These are phyloP conservation scores for Ormia ochracea DNA, from an alignment of 2,888 invertebrate genomes.

Conservation along the genomic window DNA sequence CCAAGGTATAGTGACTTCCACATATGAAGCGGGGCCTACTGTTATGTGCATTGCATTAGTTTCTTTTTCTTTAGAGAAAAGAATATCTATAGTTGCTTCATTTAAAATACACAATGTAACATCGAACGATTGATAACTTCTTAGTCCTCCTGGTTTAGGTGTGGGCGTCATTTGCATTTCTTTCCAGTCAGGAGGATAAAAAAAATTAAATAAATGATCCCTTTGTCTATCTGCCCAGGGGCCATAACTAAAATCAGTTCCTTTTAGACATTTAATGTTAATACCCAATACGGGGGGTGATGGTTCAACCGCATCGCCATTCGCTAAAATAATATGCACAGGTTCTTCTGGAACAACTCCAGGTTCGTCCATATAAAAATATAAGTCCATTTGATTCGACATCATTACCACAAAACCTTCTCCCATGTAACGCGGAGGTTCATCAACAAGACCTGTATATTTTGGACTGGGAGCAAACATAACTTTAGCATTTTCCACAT, in stretches of 20 bases:
- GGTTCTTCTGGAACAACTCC: constrained; percentile 95
- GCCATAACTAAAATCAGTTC: constrained; percentile 95
- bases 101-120: constrained; percentile 92
- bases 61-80: constrained; percentile 94
- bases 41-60: constrained; percentile 98
- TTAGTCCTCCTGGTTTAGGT: constrained; percentile 90
- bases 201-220: constrained; percentile 95
- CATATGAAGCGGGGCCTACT: constrained; percentile 94
- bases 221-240: constrained; percentile 99
- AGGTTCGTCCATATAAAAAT: constrained; percentile 97
- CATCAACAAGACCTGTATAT: constrained; percentile 94
- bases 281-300: constrained; percentile 97
- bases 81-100: constrained; percentile 95
- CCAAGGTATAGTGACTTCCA: constrained; percentile 98
- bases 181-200: constrained; percentile 93
- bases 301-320: constrained; percentile 94
- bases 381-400: constrained; percentile 94
- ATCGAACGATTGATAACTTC: constrained; percentile 94
- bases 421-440: constrained; percentile 98
- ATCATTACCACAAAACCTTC: constrained; percentile 98
- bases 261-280: constrained; percentile 96
- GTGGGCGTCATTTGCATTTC: constrained; percentile 87
- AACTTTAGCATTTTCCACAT: constrained; percentile 96
- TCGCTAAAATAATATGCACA: constrained; percentile 90
- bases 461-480: constrained; percentile 97